A percentile compares a stretch with the other conserved stretches of the same genome.
Conservation (phyloP, 2,797 vertebrate genomes). For the Darevskia nairensis region DNA sequence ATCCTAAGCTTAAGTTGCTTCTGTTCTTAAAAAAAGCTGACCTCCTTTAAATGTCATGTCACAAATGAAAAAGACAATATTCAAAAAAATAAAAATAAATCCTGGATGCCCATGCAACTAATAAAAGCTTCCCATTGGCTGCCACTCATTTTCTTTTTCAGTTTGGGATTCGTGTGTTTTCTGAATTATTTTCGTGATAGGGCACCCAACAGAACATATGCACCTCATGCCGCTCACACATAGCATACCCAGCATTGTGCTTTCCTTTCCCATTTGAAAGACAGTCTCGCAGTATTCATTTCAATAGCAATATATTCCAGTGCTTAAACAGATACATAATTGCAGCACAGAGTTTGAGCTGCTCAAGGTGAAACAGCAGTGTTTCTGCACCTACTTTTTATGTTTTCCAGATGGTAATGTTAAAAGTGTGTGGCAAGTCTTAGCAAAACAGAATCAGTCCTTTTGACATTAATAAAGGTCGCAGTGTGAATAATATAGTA, state of each 20-base stretch:
- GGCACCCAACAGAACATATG: background rate
- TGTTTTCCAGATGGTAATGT: constrained; percentile 23
- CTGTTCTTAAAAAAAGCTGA: background rate
- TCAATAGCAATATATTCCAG: constrained; percentile 37
- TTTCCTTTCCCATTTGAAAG: constrained; percentile 31
- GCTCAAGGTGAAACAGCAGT: constrained; percentile 7
- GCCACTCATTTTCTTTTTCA: background rate
- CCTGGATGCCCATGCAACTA: background rate
- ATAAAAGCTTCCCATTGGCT: background rate
- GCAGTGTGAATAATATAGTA: accelerated
- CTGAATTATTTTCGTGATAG: background rate
- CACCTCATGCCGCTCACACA: constrained; percentile 3
- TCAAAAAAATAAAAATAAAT: background rate
- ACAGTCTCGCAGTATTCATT: constrained; percentile 31
- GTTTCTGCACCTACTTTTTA: constrained; percentile 16
- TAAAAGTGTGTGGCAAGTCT: constrained; percentile 28
- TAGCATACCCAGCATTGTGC: constrained; percentile 17
- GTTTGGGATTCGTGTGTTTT: background rate
- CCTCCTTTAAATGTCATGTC: no score
- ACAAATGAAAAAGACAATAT: background rate
- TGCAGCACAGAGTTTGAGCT: constrained; percentile 41
- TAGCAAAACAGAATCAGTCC: background rate
- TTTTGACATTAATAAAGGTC: background rate
- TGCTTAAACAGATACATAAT: constrained; percentile 23
- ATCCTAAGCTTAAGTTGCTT: no score